Evolutionary conservation across 2,888 invertebrate species (phyloP).

Genomic region (Polymixis flavicincta): DNA sequence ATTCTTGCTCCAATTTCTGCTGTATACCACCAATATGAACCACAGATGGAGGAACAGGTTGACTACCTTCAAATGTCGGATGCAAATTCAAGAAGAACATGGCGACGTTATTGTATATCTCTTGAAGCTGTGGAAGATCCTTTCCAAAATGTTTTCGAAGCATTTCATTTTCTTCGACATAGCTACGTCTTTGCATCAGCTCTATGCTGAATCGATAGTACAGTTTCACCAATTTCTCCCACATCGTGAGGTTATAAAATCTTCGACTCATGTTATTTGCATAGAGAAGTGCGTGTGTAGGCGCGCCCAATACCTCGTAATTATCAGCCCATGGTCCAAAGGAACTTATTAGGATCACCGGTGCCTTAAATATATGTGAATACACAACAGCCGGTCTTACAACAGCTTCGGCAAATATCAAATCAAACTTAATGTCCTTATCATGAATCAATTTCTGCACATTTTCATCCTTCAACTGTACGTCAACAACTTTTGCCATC

Average conservation of each 20-base stretch:
- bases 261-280: constrained; percentile 12
- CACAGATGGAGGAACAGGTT: constrained; percentile 34
- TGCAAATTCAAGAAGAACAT: constrained; percentile 33
- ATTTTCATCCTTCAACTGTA: constrained; percentile 1
- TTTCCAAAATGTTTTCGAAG: constrained; percentile 18
- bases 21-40: constrained; percentile 32
- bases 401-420: constrained; percentile 19
- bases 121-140: constrained; percentile 10
- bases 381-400: constrained; percentile 20
- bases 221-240: constrained; percentile 27
- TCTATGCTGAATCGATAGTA: constrained; percentile 9
- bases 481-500: constrained; percentile 13
- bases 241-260: constrained; percentile 14
- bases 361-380: constrained; percentile 23
- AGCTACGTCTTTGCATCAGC: constrained; percentile 6
- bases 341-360: constrained; percentile 20
- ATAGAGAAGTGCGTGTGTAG: constrained; percentile 16
- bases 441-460: constrained; percentile 22
- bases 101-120: constrained; percentile 27
- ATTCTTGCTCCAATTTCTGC: constrained; percentile 24
- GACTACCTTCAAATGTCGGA: constrained; percentile 21
- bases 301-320: constrained; percentile 21
- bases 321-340: constrained; percentile 23
- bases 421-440: constrained; percentile 17
- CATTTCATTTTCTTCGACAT: constrained; percentile 21